These are phyloP conservation scores for Bergia puertoricense DNA, from an alignment of 92 coral and sea anemone genomes.

Conservation along the genomic window DNA sequence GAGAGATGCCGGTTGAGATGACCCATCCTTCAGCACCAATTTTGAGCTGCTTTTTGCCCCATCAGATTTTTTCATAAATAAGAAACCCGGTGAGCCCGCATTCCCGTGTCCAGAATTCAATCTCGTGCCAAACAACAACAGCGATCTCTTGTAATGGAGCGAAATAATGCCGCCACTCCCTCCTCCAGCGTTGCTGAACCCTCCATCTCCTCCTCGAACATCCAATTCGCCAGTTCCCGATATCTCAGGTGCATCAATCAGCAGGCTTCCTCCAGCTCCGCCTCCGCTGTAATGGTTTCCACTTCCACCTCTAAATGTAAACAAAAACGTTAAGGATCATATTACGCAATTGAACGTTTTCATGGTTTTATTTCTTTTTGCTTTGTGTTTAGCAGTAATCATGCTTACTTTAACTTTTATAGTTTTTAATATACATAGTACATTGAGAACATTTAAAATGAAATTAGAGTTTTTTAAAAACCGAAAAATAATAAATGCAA, in stretches of 20 bases:
- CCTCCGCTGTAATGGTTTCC: slow-evolving; percentile 58
- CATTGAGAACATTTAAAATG: no score
- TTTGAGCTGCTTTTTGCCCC: slow-evolving; percentile 29
- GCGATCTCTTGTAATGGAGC: slow-evolving; percentile 50
- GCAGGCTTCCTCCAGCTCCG: slow-evolving; percentile 71
- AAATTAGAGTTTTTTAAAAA: no score
- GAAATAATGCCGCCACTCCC: slow-evolving; percentile 81
- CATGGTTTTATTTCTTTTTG: no score
- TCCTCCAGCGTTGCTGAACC: slow-evolving; percentile 46
- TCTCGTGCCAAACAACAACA: slow-evolving; percentile 26
- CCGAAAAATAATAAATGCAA: no score
- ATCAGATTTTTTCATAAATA: slow-evolving; percentile 26
- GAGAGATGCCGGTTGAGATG: slow-evolving; percentile 36
- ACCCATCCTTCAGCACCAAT: slow-evolving; percentile 53
- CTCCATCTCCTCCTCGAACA: slow-evolving; percentile 69
- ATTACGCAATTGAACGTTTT: background rate
- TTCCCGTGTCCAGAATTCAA: slow-evolving; percentile 56
- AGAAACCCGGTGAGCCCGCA: slow-evolving; percentile 56
- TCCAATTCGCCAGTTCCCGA: slow-evolving; percentile 61
- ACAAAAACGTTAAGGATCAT: background rate
- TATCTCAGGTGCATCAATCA: slow-evolving; percentile 42
- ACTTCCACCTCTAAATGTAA: slow-evolving; percentile 54
- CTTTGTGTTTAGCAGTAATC: background rate
- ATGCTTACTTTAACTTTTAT: background rate
- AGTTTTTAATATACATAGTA: no score